Percentiles rank a stretch among this genome's conserved stretches.
These are phyloP conservation scores for Azemiops feae DNA, from an alignment of 2,113 vertebrate genomes.

Conservation along the genomic window DNA sequence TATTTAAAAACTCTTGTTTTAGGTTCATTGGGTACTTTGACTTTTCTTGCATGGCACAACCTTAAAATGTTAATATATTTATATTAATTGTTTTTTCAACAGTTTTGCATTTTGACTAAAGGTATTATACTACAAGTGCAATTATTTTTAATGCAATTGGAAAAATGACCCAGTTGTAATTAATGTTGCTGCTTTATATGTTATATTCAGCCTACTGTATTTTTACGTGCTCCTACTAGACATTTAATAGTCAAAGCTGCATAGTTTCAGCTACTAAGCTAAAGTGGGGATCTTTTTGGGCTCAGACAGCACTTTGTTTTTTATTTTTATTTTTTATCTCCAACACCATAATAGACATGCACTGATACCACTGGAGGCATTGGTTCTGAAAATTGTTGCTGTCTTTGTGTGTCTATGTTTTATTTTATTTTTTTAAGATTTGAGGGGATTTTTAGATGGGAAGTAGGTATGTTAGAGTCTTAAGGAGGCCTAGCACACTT, in stretches of 20 bases:
- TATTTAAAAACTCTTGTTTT: background rate
- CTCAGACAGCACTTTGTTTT: background rate
- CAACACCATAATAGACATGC: background rate
- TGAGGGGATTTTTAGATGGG: background rate
- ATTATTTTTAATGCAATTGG: slow-evolving; percentile 1
- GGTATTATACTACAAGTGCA: background rate
- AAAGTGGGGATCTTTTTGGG: background rate
- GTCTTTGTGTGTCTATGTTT: background rate
- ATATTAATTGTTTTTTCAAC: background rate
- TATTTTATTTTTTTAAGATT: background rate
- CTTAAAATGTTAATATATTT: background rate
- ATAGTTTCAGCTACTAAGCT: background rate
- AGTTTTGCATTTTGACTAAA: background rate
- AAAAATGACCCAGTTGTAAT: background rate
- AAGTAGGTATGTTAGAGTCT: background rate
- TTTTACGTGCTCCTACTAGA: background rate
- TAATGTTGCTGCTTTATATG: background rate
- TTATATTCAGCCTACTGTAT: slow-evolving; percentile 21
- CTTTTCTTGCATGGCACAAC: background rate
- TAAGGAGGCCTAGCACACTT: background rate
- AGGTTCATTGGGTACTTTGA: background rate
- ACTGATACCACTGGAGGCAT: background rate
- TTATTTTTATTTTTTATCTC: background rate
- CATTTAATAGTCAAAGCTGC: background rate
- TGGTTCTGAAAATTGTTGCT: background rate